Evolutionary conservation across 23 tunicate genomes (phyloP).

Genomic region (Styela clava): DNA sequence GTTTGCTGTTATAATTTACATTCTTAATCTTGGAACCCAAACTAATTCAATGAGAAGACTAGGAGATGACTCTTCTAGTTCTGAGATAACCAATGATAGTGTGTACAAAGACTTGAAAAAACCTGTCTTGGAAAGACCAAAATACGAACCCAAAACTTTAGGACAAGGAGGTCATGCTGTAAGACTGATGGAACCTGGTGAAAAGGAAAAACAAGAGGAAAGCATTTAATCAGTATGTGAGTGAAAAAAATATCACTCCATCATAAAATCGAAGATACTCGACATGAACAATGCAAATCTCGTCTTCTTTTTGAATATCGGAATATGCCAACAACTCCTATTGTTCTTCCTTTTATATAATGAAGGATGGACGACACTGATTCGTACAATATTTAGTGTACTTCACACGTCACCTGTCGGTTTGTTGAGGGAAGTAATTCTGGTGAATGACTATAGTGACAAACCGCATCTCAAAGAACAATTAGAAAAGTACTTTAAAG

Average conservation of each 20-base stretch:
- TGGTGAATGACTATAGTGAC: slow-evolving; percentile 87
- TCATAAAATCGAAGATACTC: slow-evolving; percentile 43
- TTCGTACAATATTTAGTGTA: slow-evolving; percentile 81
- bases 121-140: slow-evolving; percentile 61
- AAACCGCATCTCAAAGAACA: slow-evolving; percentile 65
- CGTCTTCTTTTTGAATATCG: slow-evolving; percentile 72
- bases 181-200: slow-evolving; percentile 48
- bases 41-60: neutral
- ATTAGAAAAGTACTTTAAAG: slow-evolving; percentile 45
- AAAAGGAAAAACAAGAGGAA: slow-evolving; percentile 55
- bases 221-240: slow-evolving; percentile 77
- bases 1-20: neutral
- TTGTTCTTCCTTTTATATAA: slow-evolving; percentile 79
- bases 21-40: neutral
- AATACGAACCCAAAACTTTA: slow-evolving; percentile 41
- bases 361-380: slow-evolving; percentile 83
- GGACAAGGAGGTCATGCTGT: slow-evolving; percentile 84
- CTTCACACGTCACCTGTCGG: slow-evolving; percentile 74
- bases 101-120: slow-evolving; percentile 22
- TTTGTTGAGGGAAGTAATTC: slow-evolving; percentile 62
- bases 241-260: slow-evolving; percentile 90
- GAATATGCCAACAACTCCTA: slow-evolving; percentile 71
- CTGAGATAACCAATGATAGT: slow-evolving; percentile 8
- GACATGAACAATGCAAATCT: slow-evolving; percentile 73
- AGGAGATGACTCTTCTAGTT: neutral